Conservation (phyloP, 2,113 vertebrate genomes). For the Scolopax mira region DNA sequence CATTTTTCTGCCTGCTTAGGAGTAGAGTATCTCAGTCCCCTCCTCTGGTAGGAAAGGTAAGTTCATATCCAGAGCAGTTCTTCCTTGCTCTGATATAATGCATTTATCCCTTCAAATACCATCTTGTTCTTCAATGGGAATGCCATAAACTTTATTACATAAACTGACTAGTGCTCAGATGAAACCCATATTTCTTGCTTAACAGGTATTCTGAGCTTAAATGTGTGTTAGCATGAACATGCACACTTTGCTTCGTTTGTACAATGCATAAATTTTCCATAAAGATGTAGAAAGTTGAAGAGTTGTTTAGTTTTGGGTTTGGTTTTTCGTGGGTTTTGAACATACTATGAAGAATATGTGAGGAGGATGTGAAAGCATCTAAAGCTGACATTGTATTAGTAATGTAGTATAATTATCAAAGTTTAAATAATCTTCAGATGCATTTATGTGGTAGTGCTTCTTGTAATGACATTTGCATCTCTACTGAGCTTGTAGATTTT, state of each 20-base stretch:
- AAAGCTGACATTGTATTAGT: not conserved
- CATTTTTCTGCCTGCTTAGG: not conserved
- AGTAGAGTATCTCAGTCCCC: not conserved
- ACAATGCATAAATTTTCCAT: not conserved
- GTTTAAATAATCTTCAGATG: not conserved
- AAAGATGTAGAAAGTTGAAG: not conserved
- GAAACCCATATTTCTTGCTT: not conserved
- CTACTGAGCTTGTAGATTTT: not conserved
- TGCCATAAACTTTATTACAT: not conserved
- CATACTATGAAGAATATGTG: not conserved
- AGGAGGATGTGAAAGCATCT: not conserved
- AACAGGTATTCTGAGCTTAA: not conserved
- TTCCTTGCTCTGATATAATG: not conserved
- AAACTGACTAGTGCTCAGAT: not conserved
- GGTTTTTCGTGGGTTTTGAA: not conserved
- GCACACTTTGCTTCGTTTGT: not conserved
- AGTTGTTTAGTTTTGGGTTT: not conserved
- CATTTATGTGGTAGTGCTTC: not conserved
- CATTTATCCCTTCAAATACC: not conserved
- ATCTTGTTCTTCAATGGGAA: not conserved
- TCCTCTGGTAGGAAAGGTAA: not conserved
- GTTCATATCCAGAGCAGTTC: not conserved
- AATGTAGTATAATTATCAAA: not conserved
- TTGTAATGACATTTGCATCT: not conserved
- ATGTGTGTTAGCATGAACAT: not conserved